Evolutionary conservation across 2,888 invertebrate genomes (phyloP), one percentile per base, ranked within the genome.

Genomic region (Leuctra nigra): DNA sequence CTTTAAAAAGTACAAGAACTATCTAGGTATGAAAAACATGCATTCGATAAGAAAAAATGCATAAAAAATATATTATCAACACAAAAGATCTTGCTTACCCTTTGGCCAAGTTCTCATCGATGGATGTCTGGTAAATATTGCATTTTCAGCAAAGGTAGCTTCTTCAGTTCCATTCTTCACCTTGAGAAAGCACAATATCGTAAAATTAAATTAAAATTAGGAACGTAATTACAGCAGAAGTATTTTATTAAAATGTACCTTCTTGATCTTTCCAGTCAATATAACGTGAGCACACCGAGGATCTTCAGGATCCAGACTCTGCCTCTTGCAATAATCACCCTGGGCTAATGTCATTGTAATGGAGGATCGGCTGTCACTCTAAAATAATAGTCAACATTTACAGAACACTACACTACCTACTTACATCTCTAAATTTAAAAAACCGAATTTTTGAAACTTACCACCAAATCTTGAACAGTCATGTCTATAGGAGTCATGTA

Each of bases 271-370:
- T 47, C 88, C 88, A 14, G 81, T 77, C 1, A 89, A 72, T 66
- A 86, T 81, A 2, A 87, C 76, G 64, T 86, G 78, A 2, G 86
- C 84, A 73, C 88, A 89, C 39, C 86, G 74, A 0, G 88, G 88
- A 69, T 87, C 87, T 73, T 88, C 86, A 4, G 62, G 62, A 47
- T 62, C 59, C 2, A 60, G 35, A 16, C 41, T 47, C 52, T 62
- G 55, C 14, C 50, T 44, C 24, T 50, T 52, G 33, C 62, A 62
- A 68, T 83, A 88, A 56, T 75, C 71, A 2, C 81, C 79, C 72
- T 88, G 80, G 52, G 85, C 84, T 35, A 88, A 71, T 0, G 83
- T 79, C 62, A 86, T 80, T 61, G 86, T 73, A n/a, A 89, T 72
- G 0, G 86, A 82, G 3, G 82, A 79, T 3, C 81, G 78, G 62